A percentile compares a stretch with the other conserved stretches of the same genome.
Conservation (phyloP, 2,113 vertebrate species). For the Neopipo cinnamomea region DNA sequence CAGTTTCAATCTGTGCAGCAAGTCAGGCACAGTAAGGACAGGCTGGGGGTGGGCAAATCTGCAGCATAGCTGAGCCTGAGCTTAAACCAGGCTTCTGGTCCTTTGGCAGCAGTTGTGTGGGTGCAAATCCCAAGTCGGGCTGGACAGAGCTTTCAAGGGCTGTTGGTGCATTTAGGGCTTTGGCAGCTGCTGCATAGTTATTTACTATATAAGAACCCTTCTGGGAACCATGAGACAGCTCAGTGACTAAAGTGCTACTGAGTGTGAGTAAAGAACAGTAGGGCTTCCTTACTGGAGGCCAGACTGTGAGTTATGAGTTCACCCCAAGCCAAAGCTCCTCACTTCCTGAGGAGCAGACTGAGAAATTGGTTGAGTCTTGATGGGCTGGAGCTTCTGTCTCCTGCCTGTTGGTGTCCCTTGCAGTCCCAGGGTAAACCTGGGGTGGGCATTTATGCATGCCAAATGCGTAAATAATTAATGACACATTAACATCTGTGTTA, state of each 20-base stretch:
- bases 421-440: neutral
- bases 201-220: neutral
- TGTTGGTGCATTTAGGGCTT: neutral
- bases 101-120: neutral
- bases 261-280: neutral
- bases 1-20: neutral
- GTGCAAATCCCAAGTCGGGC: neutral
- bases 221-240: neutral
- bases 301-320: neutral
- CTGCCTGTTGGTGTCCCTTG: neutral
- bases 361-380: neutral
- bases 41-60: fast-evolving
- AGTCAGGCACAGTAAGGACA: neutral
- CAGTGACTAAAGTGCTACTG: neutral
- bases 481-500: too few relatives aligned
- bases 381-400: neutral
- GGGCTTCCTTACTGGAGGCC: neutral
- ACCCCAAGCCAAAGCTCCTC: neutral
- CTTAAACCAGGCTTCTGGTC: neutral
- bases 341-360: neutral
- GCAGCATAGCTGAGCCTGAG: neutral
- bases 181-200: neutral
- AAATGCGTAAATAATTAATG: too few relatives aligned
- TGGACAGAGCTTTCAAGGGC: neutral
- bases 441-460: neutral